Percentiles rank a stretch among this genome's conserved stretches.
phyloP scores from a whole-genome alignment of 1,140 invertebrate genomes.

The Zaprionus africanus region DNA sequence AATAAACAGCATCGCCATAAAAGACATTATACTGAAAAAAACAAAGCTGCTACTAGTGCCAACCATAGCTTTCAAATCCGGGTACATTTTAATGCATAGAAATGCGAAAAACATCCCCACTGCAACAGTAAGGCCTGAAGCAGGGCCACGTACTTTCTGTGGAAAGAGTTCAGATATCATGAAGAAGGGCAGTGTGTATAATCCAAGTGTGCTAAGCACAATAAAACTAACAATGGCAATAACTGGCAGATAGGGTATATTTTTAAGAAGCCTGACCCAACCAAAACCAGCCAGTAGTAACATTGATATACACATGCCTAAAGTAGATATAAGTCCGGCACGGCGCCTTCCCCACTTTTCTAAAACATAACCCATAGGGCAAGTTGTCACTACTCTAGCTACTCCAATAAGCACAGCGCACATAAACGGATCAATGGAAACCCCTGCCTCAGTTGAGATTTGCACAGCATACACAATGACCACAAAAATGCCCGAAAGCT shows the following conservation, averaged over 20 bases:
- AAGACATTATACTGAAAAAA: slow-evolving; percentile 88
- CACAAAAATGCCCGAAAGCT: slow-evolving; percentile 91
- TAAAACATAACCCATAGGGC: slow-evolving; percentile 85
- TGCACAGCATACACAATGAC: slow-evolving; percentile 90
- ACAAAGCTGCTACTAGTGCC: slow-evolving; percentile 88
- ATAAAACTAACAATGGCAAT: slow-evolving; percentile 87
- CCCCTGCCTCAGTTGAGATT: slow-evolving; percentile 87
- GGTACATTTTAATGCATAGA: slow-evolving; percentile 90
- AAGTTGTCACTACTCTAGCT: slow-evolving; percentile 85
- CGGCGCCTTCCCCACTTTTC: slow-evolving; percentile 86
- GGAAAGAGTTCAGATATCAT: slow-evolving; percentile 91
- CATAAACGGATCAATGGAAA: slow-evolving; percentile 86
- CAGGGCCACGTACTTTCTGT: slow-evolving; percentile 87
- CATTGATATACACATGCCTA: slow-evolving; percentile 87
- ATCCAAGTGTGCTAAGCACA: slow-evolving; percentile 87
- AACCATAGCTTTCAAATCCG: slow-evolving; percentile 86
- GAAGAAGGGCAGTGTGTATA: slow-evolving; percentile 89
- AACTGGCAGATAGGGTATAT: slow-evolving; percentile 83
- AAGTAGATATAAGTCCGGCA: slow-evolving; percentile 87
- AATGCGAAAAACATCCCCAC: slow-evolving; percentile 90
- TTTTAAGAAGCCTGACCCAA: slow-evolving; percentile 64
- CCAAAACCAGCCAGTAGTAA: slow-evolving; percentile 84
- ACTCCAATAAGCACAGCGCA: slow-evolving; percentile 86
- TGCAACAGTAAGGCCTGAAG: slow-evolving; percentile 88
- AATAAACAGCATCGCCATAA: slow-evolving; percentile 89